Evolutionary conservation across 2,888 invertebrate genomes (phyloP).

Genomic region (Achlya flavicornis): DNA sequence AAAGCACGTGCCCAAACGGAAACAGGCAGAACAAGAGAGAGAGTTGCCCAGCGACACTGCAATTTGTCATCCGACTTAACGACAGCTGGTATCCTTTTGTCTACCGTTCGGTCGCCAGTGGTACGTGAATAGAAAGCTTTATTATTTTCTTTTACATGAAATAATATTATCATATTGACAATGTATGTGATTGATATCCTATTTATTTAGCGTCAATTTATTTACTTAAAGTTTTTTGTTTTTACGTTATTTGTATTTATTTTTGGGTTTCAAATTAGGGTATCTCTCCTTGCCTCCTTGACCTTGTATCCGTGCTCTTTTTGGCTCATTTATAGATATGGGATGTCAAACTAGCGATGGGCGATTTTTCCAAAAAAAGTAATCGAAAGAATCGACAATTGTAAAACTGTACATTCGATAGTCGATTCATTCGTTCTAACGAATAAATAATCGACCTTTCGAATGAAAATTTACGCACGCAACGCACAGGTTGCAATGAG

Average conservation of each 20-base stretch:
- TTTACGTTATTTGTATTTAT: not conserved
- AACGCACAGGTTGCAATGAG: too few relatives aligned
- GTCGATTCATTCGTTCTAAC: too few relatives aligned
- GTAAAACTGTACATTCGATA: too few relatives aligned
- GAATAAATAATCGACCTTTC: too few relatives aligned
- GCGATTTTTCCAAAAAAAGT: too few relatives aligned
- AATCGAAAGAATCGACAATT: too few relatives aligned
- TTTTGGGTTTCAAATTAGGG: too few relatives aligned
- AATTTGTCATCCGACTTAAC: slow-evolving; percentile 64
- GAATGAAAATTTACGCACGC: too few relatives aligned
- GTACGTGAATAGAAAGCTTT: slow-evolving; percentile 33
- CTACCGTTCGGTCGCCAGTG: slow-evolving; percentile 38
- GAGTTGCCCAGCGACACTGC: slow-evolving; percentile 37
- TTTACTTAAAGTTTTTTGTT: not conserved
- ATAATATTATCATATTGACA: slow-evolving; percentile 11
- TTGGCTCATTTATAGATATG: too few relatives aligned
- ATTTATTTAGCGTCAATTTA: not conserved
- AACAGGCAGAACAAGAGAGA: slow-evolving; percentile 16
- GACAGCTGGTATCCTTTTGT: slow-evolving; percentile 63
- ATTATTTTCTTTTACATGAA: slow-evolving; percentile 25
- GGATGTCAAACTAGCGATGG: too few relatives aligned
- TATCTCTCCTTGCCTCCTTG: too few relatives aligned
- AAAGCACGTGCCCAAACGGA: slow-evolving; percentile 9
- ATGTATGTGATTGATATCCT: not conserved
- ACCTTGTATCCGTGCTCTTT: too few relatives aligned